These are phyloP conservation scores for Gambusia affinis DNA, from an alignment of 2,113 vertebrate species.

Conservation along the genomic window DNA sequence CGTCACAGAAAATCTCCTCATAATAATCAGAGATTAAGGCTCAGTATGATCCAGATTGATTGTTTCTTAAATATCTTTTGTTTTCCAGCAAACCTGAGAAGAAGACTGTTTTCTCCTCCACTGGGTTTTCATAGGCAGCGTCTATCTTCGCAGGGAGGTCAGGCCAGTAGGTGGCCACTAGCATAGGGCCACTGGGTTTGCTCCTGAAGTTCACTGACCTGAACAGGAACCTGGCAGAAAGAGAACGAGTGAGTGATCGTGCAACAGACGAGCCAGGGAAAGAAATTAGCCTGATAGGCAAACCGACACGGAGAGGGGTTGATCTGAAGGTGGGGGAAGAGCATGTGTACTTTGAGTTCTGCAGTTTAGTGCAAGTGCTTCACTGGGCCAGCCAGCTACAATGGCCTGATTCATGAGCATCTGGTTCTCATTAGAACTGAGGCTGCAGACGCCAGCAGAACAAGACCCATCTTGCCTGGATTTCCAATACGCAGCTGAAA, in stretches of 20 bases:
- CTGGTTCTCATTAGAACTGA: slow-evolving; percentile 81
- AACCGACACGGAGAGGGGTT: slow-evolving; percentile 22
- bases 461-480: slow-evolving; percentile 76
- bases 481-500: slow-evolving; percentile 77
- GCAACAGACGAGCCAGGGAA: slow-evolving; percentile 22
- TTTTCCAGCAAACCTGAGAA: slow-evolving; percentile 86
- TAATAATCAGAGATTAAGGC: not conserved
- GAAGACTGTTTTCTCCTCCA: slow-evolving; percentile 93
- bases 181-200: slow-evolving; percentile 90
- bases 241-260: slow-evolving; percentile 27
- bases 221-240: slow-evolving; percentile 90
- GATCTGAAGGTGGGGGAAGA: slow-evolving; percentile 18
- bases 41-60: not conserved
- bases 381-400: slow-evolving; percentile 76
- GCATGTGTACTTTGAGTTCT: slow-evolving; percentile 10
- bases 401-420: slow-evolving; percentile 85
- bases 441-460: slow-evolving; percentile 76
- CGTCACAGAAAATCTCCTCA: slow-evolving; percentile 12
- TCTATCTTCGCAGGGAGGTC: slow-evolving; percentile 93
- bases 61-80: slow-evolving; percentile 1
- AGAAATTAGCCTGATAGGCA: slow-evolving; percentile 29
- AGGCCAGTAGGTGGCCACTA: slow-evolving; percentile 95
- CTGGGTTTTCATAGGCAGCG: slow-evolving; percentile 92
- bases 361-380: slow-evolving; percentile 63
- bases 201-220: slow-evolving; percentile 85